Conservation (phyloP, 2,113 vertebrate genomes). For the Eidolon helvum region DNA sequence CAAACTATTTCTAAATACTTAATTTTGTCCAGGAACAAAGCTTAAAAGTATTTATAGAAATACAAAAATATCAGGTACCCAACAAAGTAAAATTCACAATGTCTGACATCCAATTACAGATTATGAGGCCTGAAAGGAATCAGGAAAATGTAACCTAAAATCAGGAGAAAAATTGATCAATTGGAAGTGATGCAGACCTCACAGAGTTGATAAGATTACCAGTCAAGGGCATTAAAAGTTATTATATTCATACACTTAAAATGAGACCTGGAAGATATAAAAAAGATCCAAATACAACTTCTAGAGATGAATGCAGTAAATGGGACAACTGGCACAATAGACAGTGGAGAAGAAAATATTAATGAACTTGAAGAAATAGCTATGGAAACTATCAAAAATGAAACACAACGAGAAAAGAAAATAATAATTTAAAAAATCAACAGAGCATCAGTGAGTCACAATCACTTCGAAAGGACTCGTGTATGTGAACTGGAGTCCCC, state of each 20-base stretch:
- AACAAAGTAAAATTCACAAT: neutral
- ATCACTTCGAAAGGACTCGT: neutral
- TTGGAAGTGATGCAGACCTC: neutral
- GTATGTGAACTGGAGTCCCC: neutral
- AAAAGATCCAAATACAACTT: neutral
- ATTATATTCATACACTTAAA: neutral
- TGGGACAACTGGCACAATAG: neutral
- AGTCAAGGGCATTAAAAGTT: neutral
- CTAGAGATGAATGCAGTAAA: neutral
- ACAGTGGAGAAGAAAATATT: neutral
- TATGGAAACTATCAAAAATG: neutral
- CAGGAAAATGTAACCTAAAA: neutral
- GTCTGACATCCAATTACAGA: neutral
- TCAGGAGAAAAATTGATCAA: neutral
- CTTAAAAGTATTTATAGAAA: neutral
- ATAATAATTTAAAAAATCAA: neutral
- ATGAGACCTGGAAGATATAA: neutral
- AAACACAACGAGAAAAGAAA: conserved; percentile 6
- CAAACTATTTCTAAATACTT: conserved; percentile 2
- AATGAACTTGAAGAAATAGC: conserved; percentile 1
- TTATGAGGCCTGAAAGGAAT: neutral
- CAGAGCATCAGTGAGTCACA: neutral
- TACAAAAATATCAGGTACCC: neutral
- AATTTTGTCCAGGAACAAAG: neutral
- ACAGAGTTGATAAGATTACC: neutral